Evolutionary conservation across 2,888 invertebrate species (phyloP).

Genomic region (Chydorus sphaericus): DNA sequence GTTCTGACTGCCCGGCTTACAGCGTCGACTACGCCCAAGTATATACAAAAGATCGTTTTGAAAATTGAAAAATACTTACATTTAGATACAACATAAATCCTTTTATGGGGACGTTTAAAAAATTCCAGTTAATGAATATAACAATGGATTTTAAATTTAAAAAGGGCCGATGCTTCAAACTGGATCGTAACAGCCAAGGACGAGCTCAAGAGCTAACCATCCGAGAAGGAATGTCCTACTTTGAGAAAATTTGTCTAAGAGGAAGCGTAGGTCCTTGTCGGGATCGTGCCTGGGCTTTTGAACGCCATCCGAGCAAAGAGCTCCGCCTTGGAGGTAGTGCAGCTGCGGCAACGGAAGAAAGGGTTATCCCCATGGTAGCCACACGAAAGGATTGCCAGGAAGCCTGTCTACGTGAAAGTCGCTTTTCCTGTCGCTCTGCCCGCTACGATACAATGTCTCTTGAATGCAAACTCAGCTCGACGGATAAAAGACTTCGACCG

Average conservation of each 20-base stretch:
- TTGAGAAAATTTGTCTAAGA: constrained; percentile 32
- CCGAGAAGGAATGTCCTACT: constrained; percentile 30
- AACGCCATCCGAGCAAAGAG: constrained; percentile 34
- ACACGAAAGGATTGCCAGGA: constrained; percentile 37
- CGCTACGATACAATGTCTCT: constrained; percentile 26
- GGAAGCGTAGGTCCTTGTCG: constrained; percentile 25
- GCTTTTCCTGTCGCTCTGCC: constrained; percentile 22
- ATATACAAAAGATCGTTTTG: no score
- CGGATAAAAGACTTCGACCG: constrained; percentile 33
- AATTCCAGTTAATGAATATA: no score
- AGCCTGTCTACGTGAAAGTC: constrained; percentile 30
- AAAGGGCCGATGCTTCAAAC: constrained; percentile 28
- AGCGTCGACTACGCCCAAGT: constrained; percentile 30
- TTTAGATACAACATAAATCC: no score
- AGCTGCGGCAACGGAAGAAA: constrained; percentile 33
- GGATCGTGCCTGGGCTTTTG: constrained; percentile 34
- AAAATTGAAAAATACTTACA: no score
- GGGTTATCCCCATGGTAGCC: constrained; percentile 30
- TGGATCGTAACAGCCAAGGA: constrained; percentile 32
- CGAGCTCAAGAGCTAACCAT: constrained; percentile 28
- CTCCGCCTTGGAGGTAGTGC: no score
- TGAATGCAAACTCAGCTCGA: constrained; percentile 33
- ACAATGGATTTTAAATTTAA: not conserved
- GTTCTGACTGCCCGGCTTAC: constrained; percentile 32
- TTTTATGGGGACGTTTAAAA: no score